Percentiles rank a stretch among this genome's conserved stretches.
Conservation (phyloP, 2,113 vertebrate species). For the Ceuthmochares aereus region DNA sequence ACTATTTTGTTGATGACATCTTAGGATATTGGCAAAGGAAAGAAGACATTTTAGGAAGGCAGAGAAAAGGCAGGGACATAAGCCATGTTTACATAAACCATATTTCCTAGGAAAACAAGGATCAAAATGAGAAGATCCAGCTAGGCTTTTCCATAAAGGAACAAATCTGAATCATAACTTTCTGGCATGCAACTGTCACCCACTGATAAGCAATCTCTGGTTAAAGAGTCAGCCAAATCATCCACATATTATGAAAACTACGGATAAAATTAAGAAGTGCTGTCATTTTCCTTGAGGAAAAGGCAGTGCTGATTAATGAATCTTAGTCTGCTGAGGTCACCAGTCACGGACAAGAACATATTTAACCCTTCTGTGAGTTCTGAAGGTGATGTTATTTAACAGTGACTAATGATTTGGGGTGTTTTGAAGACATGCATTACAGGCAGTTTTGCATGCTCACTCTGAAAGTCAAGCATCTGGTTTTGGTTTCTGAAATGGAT, state of each 20-base stretch:
- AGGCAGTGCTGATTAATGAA: not conserved
- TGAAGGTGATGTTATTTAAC: not conserved
- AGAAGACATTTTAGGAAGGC: not conserved
- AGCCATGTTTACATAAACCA: not conserved
- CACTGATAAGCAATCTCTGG: not conserved
- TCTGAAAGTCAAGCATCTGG: not conserved
- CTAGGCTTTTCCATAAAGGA: not conserved
- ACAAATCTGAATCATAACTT: slow-evolving; percentile 17
- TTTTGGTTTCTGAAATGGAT: not conserved
- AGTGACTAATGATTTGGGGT: not conserved
- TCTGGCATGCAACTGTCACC: not conserved
- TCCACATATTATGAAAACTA: not conserved
- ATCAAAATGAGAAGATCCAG: not conserved
- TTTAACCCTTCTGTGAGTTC: not conserved
- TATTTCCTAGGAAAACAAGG: not conserved
- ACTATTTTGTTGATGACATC: not conserved
- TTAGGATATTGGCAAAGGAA: not conserved
- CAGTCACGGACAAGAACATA: not conserved
- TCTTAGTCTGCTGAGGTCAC: not conserved
- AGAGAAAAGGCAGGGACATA: not conserved
- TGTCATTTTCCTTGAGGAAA: not conserved
- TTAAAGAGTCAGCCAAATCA: slow-evolving; percentile 46
- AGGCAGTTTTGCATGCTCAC: not conserved
- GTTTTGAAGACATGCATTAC: not conserved
- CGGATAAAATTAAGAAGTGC: not conserved